Base-by-base conservation (phyloP, 2,888 invertebrate species). In the Danaus chrysippus region DNA sequence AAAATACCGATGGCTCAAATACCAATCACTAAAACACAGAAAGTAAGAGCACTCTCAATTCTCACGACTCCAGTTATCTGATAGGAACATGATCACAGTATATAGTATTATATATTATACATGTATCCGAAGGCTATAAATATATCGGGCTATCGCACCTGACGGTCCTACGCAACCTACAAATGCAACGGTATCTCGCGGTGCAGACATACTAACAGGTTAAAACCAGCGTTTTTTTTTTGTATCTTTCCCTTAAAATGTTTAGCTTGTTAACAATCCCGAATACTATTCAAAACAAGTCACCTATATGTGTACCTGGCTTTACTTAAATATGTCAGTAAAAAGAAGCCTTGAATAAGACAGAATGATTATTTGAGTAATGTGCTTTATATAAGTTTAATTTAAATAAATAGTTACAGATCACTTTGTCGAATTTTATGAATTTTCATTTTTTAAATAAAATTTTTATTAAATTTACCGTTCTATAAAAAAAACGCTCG, bases 111-210 rank as follows among this genome's bases (percentile, higher is more conserved):
- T 73, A 75, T 76, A 74, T 76, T 76, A 72, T 78, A 75, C 77
- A 73, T 75, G 71, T 72, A 76, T 76, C 73, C 75, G 74, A 74
- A 72, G 72, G 71, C 71, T 73, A 74, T 77, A 75, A 79, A 84
- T 83, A 83, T 78, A 79, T 77, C 80, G 75, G 75, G 72, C 76
- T 79, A 79, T 77, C 81, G 76, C 76, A 75, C 75, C 71, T 67
- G 71, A 73, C 73, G 81, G 82, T 80, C 82, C 87, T 86, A 86
- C 86, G 82, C 86, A 77, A 49, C 49, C 76, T 77, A 78, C 49
- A 15, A 81, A 81, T 77, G 70, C 76, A 81, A 80, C 81, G 77
- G 81, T 79, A 79, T 76, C 71, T 70, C 54, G 61, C 46, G 46
- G 42, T 13, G 12, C 10, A 56, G 23, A 34, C 65, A 74, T 67